These are phyloP conservation scores for Trichonephila clavata DNA, from an alignment of 1,140 invertebrate genomes.

Conservation along the genomic window DNA sequence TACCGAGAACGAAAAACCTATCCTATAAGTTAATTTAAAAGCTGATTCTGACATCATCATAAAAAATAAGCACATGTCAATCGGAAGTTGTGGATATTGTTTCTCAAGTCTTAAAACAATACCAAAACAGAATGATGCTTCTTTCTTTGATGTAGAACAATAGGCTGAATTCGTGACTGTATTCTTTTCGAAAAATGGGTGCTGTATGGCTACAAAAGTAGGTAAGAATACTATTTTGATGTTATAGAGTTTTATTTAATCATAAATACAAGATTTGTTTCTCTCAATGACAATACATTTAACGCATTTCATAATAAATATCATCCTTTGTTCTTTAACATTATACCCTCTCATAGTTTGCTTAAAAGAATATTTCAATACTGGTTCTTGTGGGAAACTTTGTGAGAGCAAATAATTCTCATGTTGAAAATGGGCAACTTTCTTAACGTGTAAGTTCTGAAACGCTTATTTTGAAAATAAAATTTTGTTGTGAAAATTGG, in stretches of 20 bases:
- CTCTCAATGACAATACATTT: constrained; percentile 1
- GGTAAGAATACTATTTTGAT: constrained; percentile 17
- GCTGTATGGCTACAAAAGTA: not conserved
- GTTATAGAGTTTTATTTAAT: not conserved
- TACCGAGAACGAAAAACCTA: not conserved
- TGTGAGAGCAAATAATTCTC: not conserved
- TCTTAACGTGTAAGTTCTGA: no score
- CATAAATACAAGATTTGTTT: not conserved
- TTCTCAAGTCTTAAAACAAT: not conserved
- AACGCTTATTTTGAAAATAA: no score
- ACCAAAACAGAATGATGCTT: not conserved
- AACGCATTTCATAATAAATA: not conserved
- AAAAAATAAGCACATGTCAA: constrained; percentile 14
- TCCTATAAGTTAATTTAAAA: constrained; percentile 32
- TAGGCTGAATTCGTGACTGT: not conserved
- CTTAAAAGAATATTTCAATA: not conserved
- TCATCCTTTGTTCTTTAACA: not conserved
- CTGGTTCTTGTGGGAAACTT: not conserved
- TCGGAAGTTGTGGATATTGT: not conserved
- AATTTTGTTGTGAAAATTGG: no score
- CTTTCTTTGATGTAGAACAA: constrained; percentile 15
- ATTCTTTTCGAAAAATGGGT: not conserved
- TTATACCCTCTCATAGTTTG: not conserved
- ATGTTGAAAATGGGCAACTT: no score
- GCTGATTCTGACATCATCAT: not conserved